These are phyloP conservation scores for Solea solea DNA, from an alignment of 2,113 vertebrate genomes.

Conservation along the genomic window DNA sequence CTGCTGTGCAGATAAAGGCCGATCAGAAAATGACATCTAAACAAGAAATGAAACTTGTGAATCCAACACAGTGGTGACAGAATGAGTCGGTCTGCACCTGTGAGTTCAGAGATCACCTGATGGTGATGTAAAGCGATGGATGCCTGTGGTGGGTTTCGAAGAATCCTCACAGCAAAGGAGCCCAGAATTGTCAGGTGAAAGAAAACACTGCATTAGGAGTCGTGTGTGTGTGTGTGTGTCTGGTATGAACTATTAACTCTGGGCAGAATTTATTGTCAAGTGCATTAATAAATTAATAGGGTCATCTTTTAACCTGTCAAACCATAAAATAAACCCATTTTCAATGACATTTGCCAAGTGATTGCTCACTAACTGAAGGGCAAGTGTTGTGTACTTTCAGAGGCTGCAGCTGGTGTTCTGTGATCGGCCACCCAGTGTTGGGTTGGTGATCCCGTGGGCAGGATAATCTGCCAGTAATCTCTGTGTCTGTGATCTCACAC, in stretches of 20 bases:
- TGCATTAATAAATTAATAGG: slow-evolving; percentile 62
- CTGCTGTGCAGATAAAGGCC: not conserved
- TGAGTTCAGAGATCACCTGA: slow-evolving; percentile 50
- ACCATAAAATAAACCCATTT: slow-evolving; percentile 45
- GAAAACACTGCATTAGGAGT: slow-evolving; percentile 19
- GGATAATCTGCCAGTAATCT: slow-evolving; percentile 80
- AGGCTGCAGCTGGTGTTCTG: slow-evolving; percentile 31
- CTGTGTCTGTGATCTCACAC: slow-evolving; percentile 62
- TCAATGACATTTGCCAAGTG: slow-evolving; percentile 62
- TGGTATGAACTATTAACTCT: slow-evolving; percentile 28
- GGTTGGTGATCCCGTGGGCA: slow-evolving; percentile 56
- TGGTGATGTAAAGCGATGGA: slow-evolving; percentile 56
- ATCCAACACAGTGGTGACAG: slow-evolving; percentile 10
- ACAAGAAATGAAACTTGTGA: slow-evolving; percentile 18
- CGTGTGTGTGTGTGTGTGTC: slow-evolving; percentile 6
- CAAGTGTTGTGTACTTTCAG: slow-evolving; percentile 45
- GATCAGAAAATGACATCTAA: slow-evolving; percentile 14
- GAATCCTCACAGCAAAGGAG: slow-evolving; percentile 30
- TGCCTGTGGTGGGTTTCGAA: slow-evolving; percentile 50
- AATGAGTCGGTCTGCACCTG: slow-evolving; percentile 28
- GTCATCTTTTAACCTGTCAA: slow-evolving; percentile 9
- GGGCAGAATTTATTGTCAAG: slow-evolving; percentile 40
- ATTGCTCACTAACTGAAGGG: slow-evolving; percentile 62
- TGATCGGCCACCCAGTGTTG: slow-evolving; percentile 40
- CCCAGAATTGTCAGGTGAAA: slow-evolving; percentile 40